These are phyloP conservation scores for Cetoscarus ocellatus DNA, from an alignment of 2,797 vertebrate genomes.

Conservation along the genomic window DNA sequence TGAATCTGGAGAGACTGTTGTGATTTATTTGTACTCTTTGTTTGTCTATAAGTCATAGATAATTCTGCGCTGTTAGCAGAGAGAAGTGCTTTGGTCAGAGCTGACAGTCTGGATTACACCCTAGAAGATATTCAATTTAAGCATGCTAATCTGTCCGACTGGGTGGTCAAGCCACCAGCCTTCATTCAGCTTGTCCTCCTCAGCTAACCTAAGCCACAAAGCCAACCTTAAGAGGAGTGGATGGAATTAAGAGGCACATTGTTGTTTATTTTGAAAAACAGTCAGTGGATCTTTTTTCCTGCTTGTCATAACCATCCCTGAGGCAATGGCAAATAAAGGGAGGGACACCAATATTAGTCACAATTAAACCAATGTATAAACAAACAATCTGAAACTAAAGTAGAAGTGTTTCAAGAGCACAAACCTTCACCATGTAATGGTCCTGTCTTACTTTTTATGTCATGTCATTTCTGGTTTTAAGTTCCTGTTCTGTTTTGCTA, in stretches of 20 bases:
- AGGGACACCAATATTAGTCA: too few relatives aligned
- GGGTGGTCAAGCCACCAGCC: slow-evolving; percentile 53
- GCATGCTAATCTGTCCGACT: slow-evolving; percentile 48
- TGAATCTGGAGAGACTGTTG: slow-evolving; percentile 28
- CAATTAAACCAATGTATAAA: too few relatives aligned
- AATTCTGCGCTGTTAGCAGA: slow-evolving; percentile 52
- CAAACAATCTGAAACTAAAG: too few relatives aligned
- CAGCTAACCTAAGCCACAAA: slow-evolving; percentile 15
- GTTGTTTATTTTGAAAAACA: slow-evolving; percentile 22
- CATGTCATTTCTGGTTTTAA: too few relatives aligned
- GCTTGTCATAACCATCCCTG: background rate
- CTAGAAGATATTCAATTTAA: slow-evolving; percentile 28
- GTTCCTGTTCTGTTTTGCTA: too few relatives aligned
- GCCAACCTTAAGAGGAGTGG: slow-evolving; percentile 12
- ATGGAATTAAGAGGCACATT: slow-evolving; percentile 3
- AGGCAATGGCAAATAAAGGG: too few relatives aligned
- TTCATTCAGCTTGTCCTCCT: slow-evolving; percentile 17
- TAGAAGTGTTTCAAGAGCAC: too few relatives aligned
- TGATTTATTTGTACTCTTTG: slow-evolving; percentile 9
- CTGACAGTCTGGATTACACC: slow-evolving; percentile 60
- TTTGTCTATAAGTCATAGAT: slow-evolving; percentile 49
- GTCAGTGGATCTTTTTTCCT: slow-evolving; percentile 4
- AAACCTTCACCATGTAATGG: too few relatives aligned
- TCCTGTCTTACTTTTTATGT: too few relatives aligned
- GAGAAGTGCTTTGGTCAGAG: slow-evolving; percentile 27